Conservation (phyloP, 2,888 invertebrate genomes). For the Tetranychus piercei region DNA sequence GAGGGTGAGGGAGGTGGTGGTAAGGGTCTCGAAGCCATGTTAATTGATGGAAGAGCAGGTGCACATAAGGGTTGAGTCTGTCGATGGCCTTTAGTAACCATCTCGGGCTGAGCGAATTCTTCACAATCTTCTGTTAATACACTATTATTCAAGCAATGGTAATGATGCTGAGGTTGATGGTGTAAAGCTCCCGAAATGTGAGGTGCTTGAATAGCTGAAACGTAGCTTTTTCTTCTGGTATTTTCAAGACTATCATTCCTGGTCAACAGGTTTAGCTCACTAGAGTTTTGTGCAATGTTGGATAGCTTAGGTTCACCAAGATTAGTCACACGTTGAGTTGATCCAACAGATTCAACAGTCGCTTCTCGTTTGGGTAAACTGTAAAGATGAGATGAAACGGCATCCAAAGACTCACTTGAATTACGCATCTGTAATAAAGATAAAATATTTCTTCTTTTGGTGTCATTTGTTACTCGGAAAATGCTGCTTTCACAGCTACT, state of each 20-base stretch:
- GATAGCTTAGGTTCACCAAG: neutral
- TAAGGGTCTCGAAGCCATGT: constrained; percentile 16
- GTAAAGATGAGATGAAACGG: neutral
- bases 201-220: constrained; percentile 2
- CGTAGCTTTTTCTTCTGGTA: constrained; percentile 9
- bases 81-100: neutral
- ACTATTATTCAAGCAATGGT: neutral
- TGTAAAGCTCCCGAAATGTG: neutral
- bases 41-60: neutral
- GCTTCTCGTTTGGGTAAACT: neutral
- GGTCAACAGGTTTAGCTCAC: neutral
- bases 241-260: constrained; percentile 18
- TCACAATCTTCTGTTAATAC: neutral
- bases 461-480: neutral
- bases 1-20: constrained; percentile 14
- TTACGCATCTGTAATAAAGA: neutral
- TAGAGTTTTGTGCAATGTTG: neutral
- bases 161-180: neutral
- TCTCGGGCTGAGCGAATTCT: neutral
- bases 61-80: neutral
- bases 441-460: neutral
- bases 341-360: neutral
- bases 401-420: neutral
- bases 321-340: neutral
- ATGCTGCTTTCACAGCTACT: constrained; percentile 4